These are phyloP conservation scores for Diadegma fenestrale DNA, from an alignment of 2,888 invertebrate species.

Conservation along the genomic window DNA sequence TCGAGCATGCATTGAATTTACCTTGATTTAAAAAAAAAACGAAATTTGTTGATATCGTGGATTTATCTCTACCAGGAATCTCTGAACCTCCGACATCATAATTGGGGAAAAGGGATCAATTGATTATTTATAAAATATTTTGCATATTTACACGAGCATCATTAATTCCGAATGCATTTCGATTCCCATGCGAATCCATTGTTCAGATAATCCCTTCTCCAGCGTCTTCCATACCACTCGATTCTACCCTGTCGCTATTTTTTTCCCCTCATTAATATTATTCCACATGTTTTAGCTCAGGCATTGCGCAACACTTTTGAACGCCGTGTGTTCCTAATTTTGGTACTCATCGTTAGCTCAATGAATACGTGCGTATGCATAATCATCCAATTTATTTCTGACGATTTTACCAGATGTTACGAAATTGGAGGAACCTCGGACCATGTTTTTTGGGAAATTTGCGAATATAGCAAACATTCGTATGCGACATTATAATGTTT, in stretches of 20 bases:
- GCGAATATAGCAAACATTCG: neutral
- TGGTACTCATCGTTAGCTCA: neutral
- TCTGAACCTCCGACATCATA: neutral
- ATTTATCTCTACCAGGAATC: neutral
- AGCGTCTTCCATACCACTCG: neutral
- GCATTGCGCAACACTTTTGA: neutral
- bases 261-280: neutral
- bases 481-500: neutral
- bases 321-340: slow-evolving; percentile 3
- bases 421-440: neutral
- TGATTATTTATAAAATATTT: neutral
- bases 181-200: neutral
- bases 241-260: neutral
- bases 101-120: neutral
- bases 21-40: neutral
- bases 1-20: neutral
- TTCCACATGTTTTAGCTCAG: neutral
- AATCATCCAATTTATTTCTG: slow-evolving; percentile 5
- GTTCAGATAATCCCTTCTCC: neutral
- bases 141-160: neutral
- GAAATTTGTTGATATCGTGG: neutral
- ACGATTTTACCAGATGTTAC: slow-evolving; percentile 35
- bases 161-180: neutral
- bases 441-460: slow-evolving; percentile 1
- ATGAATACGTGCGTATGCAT: neutral